Conservation (phyloP, 2,113 vertebrate genomes). For the Carollia perspicillata region DNA sequence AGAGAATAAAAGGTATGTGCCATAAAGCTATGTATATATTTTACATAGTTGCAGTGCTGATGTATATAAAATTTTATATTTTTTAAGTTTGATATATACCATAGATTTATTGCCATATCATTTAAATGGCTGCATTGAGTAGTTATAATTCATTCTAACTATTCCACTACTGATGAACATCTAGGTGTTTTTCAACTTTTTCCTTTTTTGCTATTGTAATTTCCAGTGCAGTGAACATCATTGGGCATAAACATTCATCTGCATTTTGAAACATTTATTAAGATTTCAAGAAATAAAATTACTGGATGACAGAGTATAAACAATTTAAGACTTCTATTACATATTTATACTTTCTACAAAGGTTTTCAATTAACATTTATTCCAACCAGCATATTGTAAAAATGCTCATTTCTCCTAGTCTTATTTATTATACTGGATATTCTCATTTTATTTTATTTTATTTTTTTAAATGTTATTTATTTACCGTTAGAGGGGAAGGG, state of each 20-base stretch:
- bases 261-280: conserved; percentile 33
- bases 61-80: conserved; percentile 30
- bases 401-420: conserved; percentile 34
- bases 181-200: neutral
- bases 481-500: too few species aligned
- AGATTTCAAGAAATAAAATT: conserved; percentile 48
- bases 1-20: neutral
- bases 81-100: neutral
- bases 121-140: conserved; percentile 7
- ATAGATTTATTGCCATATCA: neutral
- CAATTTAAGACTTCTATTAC: conserved; percentile 20
- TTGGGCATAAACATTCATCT: conserved; percentile 18
- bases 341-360: conserved; percentile 33
- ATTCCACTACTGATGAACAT: conserved; percentile 24
- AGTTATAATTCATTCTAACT: conserved; percentile 16
- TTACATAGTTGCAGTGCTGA: conserved; percentile 25
- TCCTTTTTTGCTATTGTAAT: neutral
- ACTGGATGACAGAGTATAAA: conserved; percentile 25
- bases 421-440: conserved; percentile 3
- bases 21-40: neutral
- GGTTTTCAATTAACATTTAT: conserved; percentile 47
- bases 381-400: neutral
- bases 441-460: conserved; percentile 49
- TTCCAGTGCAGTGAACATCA: conserved; percentile 24
- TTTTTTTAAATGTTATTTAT: too few species aligned